These are phyloP conservation scores for Poeciliopsis presidionis DNA, from an alignment of 2,797 vertebrate genomes.

Conservation along the genomic window DNA sequence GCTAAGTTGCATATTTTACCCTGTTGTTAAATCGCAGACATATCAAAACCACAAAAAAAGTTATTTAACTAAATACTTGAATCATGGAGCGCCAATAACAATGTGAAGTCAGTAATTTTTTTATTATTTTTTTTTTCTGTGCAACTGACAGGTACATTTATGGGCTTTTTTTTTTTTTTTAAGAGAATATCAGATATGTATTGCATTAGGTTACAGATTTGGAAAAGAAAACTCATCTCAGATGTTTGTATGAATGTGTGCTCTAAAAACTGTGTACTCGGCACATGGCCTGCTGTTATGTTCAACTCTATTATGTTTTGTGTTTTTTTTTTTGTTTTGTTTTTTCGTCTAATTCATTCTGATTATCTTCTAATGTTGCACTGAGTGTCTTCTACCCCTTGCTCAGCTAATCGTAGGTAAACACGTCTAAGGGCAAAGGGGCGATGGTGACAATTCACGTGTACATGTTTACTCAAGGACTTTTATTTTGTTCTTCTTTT, in stretches of 20 bases:
- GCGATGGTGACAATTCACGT: conserved; percentile 92
- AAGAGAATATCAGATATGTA: conserved; percentile 68
- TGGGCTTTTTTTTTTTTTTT: conserved; percentile 74
- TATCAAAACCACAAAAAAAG: conserved; percentile 80
- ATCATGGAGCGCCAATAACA: conserved; percentile 91
- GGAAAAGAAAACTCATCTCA: conserved; percentile 59
- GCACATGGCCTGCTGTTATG: conserved; percentile 71
- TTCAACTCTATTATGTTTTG: conserved; percentile 79
- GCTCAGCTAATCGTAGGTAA: conserved; percentile 85
- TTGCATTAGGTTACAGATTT: conserved; percentile 69
- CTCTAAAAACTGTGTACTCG: conserved; percentile 63
- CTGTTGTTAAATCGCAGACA: conserved; percentile 80
- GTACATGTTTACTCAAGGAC: conserved; percentile 99
- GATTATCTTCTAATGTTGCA: conserved; percentile 95
- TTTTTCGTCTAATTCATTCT: conserved; percentile 82
- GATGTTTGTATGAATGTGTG: conserved; percentile 74
- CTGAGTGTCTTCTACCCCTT: conserved; percentile 94
- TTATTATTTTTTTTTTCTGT: conserved; percentile 53
- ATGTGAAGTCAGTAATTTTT: conserved; percentile 88
- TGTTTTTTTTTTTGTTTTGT: conserved; percentile 47
- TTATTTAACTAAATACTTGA: conserved; percentile 98
- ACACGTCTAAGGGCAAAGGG: conserved; percentile 74
- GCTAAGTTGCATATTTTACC: conserved; percentile 73
- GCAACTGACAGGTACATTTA: conserved; percentile 81
- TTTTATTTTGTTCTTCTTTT: conserved; percentile 65